phyloP scores from a whole-genome alignment of 2,888 invertebrate species.

The Epiblema foenella region DNA sequence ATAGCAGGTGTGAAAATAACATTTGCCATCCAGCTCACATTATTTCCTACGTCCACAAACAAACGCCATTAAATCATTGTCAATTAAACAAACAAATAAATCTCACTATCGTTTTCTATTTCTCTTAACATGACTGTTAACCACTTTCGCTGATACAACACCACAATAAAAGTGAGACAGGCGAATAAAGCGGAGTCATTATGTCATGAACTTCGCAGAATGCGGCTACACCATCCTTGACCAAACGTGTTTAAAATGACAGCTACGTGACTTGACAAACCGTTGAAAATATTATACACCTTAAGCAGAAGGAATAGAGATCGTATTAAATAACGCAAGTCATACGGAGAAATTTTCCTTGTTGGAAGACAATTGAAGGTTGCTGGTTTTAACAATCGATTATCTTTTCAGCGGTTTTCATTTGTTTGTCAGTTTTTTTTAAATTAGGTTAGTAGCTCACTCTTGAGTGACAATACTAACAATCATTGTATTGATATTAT shows the following conservation, averaged over 20 bases:
- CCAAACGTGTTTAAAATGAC: constrained; percentile 49
- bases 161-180: constrained; percentile 56
- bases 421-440: constrained; percentile 46
- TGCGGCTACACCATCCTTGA: constrained; percentile 58
- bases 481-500: neutral
- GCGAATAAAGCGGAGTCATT: constrained; percentile 61
- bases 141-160: constrained; percentile 71
- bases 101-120: constrained; percentile 52
- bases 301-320: neutral
- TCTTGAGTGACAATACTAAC: neutral
- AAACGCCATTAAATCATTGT: neutral
- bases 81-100: constrained; percentile 39
- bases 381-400: constrained; percentile 50
- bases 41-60: neutral
- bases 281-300: constrained; percentile 39
- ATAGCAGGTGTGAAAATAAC: too few relatives aligned
- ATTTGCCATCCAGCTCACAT: neutral
- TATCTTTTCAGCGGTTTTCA: constrained; percentile 55
- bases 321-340: neutral
- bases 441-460: constrained; percentile 38
- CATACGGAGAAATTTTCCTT: constrained; percentile 49
- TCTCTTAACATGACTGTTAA: constrained; percentile 61
- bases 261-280: constrained; percentile 48
- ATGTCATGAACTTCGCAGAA: constrained; percentile 58
- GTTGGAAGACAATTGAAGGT: constrained; percentile 46